A percentile compares a stretch with the other conserved stretches of the same genome.
These are phyloP conservation scores for Orbicella faveolata DNA, from an alignment of 64 coral and sea anemone species.

Conservation along the genomic window DNA sequence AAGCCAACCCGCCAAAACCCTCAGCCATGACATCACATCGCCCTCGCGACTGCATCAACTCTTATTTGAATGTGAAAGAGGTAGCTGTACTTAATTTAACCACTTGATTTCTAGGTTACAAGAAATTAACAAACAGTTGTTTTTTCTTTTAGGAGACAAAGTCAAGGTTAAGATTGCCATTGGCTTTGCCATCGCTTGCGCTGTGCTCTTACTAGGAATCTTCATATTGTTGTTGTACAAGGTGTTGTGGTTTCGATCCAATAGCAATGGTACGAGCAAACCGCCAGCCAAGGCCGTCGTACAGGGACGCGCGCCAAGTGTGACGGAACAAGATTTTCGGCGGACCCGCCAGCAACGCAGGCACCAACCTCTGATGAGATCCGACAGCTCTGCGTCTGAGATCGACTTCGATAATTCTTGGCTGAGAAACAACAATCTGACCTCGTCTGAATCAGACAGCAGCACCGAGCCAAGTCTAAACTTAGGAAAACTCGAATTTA, in stretches of 20 bases:
- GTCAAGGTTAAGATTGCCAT: conserved; percentile 80
- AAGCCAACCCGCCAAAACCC: background rate
- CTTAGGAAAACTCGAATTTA: conserved; percentile 77
- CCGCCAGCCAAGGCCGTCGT: background rate
- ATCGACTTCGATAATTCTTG: conserved; percentile 1
- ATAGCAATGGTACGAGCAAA: background rate
- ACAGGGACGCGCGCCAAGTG: conserved; percentile 30
- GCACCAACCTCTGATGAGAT: conserved; percentile 78
- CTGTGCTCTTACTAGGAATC: conserved; percentile 51
- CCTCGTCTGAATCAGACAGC: conserved; percentile 55
- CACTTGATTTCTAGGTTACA: background rate
- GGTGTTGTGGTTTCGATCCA: conserved; percentile 51
- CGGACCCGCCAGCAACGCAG: conserved; percentile 43
- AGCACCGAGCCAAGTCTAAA: conserved; percentile 35
- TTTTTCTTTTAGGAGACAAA: conserved; percentile 56
- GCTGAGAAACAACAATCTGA: conserved; percentile 23
- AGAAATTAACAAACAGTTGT: background rate
- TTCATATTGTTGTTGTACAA: conserved; percentile 87
- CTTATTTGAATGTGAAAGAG: background rate
- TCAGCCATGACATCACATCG: background rate
- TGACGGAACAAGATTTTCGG: conserved; percentile 35
- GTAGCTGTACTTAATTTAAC: background rate
- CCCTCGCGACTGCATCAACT: background rate
- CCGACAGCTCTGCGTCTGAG: conserved; percentile 68
- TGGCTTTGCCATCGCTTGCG: conserved; percentile 73